phyloP scores from a whole-genome alignment of 2,888 invertebrate genomes.

The Trachelus iudaicus region DNA sequence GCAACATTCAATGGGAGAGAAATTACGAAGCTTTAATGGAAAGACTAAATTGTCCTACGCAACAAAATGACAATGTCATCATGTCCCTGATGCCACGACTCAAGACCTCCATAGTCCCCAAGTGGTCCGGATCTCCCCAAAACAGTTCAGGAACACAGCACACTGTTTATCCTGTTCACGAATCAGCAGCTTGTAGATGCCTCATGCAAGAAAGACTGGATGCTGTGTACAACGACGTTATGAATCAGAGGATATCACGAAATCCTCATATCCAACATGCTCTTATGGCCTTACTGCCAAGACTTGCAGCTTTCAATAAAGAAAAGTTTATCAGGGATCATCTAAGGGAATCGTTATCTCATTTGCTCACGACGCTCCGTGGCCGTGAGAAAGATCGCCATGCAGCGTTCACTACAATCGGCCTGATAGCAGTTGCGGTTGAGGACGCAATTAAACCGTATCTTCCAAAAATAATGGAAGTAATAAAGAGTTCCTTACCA shows the following conservation, averaged over 20 bases:
- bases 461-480: conserved; percentile 87
- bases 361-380: conserved; percentile 80
- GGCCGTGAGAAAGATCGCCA: conserved; percentile 88
- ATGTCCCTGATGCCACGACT: conserved; percentile 71
- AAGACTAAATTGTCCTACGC: conserved; percentile 65
- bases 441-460: conserved; percentile 83
- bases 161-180: conserved; percentile 71
- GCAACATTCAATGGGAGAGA: conserved; percentile 88
- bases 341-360: conserved; percentile 79
- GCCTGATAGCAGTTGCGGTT: conserved; percentile 90
- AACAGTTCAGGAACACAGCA: conserved; percentile 39
- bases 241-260: conserved; percentile 81
- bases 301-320: conserved; percentile 93
- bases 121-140: conserved; percentile 49
- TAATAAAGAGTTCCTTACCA: conserved; percentile 81
- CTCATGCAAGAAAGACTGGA: conserved; percentile 87
- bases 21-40: conserved; percentile 81
- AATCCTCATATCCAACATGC: conserved; percentile 88
- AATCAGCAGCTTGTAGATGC: conserved; percentile 87
- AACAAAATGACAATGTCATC: conserved; percentile 67
- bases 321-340: conserved; percentile 82
- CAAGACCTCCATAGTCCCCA: conserved; percentile 71
- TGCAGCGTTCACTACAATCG: conserved; percentile 90
- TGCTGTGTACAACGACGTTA: conserved; percentile 80
- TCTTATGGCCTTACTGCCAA: conserved; percentile 86